These are phyloP conservation scores for Plebejus argus DNA, from an alignment of 2,888 invertebrate genomes.

Conservation along the genomic window DNA sequence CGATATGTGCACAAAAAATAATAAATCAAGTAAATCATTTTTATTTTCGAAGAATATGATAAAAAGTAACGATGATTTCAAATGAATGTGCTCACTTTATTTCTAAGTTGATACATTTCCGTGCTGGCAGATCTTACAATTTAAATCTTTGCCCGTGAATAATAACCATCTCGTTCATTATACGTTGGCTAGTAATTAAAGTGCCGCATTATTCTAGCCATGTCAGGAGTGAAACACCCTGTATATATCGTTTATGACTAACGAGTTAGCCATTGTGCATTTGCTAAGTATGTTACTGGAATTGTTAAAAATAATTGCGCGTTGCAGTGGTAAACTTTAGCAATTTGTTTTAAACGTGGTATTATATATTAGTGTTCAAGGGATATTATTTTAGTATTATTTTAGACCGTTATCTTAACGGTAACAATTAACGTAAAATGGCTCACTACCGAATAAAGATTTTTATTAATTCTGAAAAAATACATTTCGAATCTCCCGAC, in stretches of 20 bases:
- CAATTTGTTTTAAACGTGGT: background rate
- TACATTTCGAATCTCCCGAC: too few species aligned
- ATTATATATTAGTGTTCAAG: background rate
- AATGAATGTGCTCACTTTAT: background rate
- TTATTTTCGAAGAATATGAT: too few species aligned
- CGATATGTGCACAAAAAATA: too few species aligned
- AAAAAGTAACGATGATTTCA: background rate
- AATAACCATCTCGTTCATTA: constrained; percentile 71
- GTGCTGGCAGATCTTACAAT: background rate
- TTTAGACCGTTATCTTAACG: background rate
- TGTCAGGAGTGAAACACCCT: constrained; percentile 39
- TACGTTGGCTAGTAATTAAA: constrained; percentile 55
- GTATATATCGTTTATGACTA: constrained; percentile 32
- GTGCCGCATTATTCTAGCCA: constrained; percentile 52
- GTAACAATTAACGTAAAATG: background rate
- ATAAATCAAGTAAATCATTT: too few species aligned
- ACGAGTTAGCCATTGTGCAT: constrained; percentile 23
- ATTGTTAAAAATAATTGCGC: constrained; percentile 7
- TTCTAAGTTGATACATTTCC: background rate
- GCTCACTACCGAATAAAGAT: too few species aligned
- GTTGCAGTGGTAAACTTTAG: background rate
- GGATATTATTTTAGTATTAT: background rate
- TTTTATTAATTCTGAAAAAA: too few species aligned
- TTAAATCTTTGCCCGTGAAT: constrained; percentile 47
- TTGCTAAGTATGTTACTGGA: constrained; percentile 24